These are phyloP conservation scores for Anableps anableps DNA, from an alignment of 2,797 vertebrate genomes.

Conservation along the genomic window DNA sequence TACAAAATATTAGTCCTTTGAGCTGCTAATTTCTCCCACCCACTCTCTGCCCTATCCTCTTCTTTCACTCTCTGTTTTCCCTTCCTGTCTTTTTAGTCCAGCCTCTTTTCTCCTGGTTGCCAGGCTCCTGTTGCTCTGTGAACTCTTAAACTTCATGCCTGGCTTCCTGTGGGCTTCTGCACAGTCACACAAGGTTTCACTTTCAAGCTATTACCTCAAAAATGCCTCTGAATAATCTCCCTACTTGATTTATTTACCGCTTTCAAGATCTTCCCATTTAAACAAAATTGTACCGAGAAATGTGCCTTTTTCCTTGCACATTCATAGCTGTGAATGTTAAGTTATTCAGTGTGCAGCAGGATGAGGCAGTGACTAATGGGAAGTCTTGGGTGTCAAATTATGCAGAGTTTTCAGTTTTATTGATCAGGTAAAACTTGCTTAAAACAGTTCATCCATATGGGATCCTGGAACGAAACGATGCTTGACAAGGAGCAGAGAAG, in stretches of 20 bases:
- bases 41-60: constrained; percentile 42
- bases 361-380: constrained; percentile 8
- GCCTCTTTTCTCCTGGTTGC: constrained; percentile 67
- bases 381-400: constrained; percentile 15
- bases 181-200: constrained; percentile 65
- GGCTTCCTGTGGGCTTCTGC: constrained; percentile 74
- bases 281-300: constrained; percentile 11
- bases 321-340: constrained; percentile 34
- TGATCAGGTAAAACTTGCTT: constrained; percentile 25
- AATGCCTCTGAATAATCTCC: constrained; percentile 29
- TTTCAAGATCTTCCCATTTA: constrained; percentile 39
- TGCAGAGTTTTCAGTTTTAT: constrained; percentile 25
- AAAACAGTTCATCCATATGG: constrained; percentile 8
- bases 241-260: constrained; percentile 21
- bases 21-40: constrained; percentile 42
- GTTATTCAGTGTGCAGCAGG: constrained; percentile 4
- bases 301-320: constrained; percentile 16
- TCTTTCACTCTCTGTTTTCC: constrained; percentile 50
- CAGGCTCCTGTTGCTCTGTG: constrained; percentile 76
- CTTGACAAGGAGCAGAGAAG: constrained; percentile 1
- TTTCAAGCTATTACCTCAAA: constrained; percentile 51
- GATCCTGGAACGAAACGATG: constrained; percentile 12
- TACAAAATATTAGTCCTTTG: constrained; percentile 49
- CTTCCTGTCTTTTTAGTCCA: constrained; percentile 50
- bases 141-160: constrained; percentile 76